Conservation (phyloP, 1,140 invertebrate genomes). For the Drosophila trapezifrons region DNA sequence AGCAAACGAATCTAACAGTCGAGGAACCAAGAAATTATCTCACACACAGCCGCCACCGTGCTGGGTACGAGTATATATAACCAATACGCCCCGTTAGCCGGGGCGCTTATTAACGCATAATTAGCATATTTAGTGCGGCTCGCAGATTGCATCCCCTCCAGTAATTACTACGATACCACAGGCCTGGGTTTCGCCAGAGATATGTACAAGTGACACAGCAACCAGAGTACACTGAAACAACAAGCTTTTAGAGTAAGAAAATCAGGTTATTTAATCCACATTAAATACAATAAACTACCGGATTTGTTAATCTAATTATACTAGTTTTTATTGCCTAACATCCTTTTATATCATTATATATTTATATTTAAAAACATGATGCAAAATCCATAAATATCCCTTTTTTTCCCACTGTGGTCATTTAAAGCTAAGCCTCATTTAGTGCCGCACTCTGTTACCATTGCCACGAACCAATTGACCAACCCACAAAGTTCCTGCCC, state of each 20-base stretch:
- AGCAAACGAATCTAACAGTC: slow-evolving; percentile 44
- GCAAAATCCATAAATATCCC: no score
- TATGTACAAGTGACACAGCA: slow-evolving; percentile 28
- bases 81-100: slow-evolving; percentile 42
- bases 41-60: slow-evolving; percentile 18
- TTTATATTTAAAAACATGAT: not conserved
- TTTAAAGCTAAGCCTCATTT: slow-evolving; percentile 70
- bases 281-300: no score
- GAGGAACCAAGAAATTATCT: slow-evolving; percentile 66
- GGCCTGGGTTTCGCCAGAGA: slow-evolving; percentile 17
- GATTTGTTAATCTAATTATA: no score
- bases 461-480: slow-evolving; percentile 54
- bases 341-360: no score
- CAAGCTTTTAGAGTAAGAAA: not conserved
- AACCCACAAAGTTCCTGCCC: slow-evolving; percentile 26
- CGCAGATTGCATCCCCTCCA: slow-evolving; percentile 54
- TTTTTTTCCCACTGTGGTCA: slow-evolving; percentile 32
- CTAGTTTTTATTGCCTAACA: no score
- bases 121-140: slow-evolving; percentile 77
- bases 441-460: slow-evolving; percentile 67
- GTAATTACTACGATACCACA: slow-evolving; percentile 29
- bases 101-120: slow-evolving; percentile 80
- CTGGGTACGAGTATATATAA: slow-evolving; percentile 23
- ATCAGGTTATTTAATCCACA: not conserved
- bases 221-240: slow-evolving; percentile 1